phyloP scores from a whole-genome alignment of 2,888 invertebrate species.

The Gerris lacustris region DNA sequence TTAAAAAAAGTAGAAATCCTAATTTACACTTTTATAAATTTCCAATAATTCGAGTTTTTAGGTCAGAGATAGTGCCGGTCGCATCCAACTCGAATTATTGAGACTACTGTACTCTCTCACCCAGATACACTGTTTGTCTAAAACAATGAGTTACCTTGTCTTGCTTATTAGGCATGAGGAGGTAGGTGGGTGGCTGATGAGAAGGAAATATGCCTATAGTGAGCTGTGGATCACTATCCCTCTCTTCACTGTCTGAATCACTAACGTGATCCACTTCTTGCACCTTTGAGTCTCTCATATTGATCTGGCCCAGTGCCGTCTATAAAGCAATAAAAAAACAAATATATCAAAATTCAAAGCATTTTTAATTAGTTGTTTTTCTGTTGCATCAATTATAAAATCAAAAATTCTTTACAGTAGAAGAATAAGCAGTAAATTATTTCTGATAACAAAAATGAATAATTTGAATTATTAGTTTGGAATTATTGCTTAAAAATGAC shows the following conservation, averaged over 20 bases:
- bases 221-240: constrained; percentile 62
- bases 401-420: constrained; percentile 8
- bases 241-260: constrained; percentile 80
- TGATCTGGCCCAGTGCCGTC: constrained; percentile 90
- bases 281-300: constrained; percentile 87
- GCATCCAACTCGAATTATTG: no score
- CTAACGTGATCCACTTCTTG: constrained; percentile 91
- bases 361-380: background rate
- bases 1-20: no score
- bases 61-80: no score
- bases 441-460: no score
- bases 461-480: no score
- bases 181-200: constrained; percentile 84
- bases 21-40: no score
- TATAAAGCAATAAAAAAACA: constrained; percentile 36
- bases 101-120: no score
- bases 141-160: constrained; percentile 53
- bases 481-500: no score
- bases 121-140: no score
- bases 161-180: constrained; percentile 80
- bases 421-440: background rate
- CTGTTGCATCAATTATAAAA: no score
- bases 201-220: constrained; percentile 91
- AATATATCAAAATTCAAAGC: background rate
- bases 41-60: no score